phyloP scores from a whole-genome alignment of 2,888 invertebrate genomes.

The Timema cristinae region DNA sequence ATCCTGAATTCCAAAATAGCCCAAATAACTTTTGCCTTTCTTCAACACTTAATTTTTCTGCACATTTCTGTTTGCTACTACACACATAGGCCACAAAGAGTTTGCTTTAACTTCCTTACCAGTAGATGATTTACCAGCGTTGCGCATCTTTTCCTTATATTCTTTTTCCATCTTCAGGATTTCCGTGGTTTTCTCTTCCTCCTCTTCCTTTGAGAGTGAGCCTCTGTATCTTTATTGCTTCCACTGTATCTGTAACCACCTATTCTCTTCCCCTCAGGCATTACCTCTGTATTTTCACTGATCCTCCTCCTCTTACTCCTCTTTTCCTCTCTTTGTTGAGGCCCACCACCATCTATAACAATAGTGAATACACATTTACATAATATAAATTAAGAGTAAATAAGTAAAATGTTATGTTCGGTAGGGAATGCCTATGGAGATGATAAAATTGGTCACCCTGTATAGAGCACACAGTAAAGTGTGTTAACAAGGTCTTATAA shows the following conservation, averaged over 20 bases:
- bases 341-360: not conserved
- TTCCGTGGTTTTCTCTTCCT: not conserved
- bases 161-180: not conserved
- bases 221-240: not conserved
- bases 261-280: too few species aligned
- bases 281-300: too few species aligned
- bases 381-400: not conserved
- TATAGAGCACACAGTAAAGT: too few species aligned
- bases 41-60: not conserved
- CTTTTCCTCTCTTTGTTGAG: too few species aligned
- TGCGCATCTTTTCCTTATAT: not conserved
- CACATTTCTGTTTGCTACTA: not conserved
- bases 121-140: not conserved
- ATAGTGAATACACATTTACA: not conserved
- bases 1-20: not conserved
- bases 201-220: not conserved
- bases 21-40: not conserved
- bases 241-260: too few species aligned
- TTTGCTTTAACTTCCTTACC: slow-evolving; percentile 9
- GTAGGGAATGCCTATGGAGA: too few species aligned
- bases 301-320: too few species aligned
- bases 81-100: not conserved
- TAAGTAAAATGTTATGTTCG: not conserved
- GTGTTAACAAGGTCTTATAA: too few species aligned
- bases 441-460: too few species aligned